Conservation (phyloP, 2,888 invertebrate species). For the Macrosiphum euphorbiae region DNA sequence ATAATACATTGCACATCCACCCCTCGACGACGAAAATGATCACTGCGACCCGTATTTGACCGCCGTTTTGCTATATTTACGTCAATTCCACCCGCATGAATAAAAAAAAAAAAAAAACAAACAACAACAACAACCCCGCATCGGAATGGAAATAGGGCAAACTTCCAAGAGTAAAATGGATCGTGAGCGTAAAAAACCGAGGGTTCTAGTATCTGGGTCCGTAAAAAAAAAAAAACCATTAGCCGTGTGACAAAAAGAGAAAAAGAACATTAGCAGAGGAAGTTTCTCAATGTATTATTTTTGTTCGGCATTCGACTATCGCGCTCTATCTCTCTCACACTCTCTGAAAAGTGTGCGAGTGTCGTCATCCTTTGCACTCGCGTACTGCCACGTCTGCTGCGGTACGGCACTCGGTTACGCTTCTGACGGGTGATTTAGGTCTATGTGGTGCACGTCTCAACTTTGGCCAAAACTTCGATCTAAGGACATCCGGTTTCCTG, state of each 20-base stretch:
- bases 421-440: constrained; percentile 40
- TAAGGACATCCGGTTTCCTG: not conserved
- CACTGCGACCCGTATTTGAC: constrained; percentile 44
- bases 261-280: constrained; percentile 56
- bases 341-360: not conserved
- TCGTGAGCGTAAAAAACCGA: constrained; percentile 44
- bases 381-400: not conserved
- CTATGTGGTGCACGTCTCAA: constrained; percentile 1
- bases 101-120: constrained; percentile 57
- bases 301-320: constrained; percentile 18
- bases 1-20: not conserved
- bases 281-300: constrained; percentile 51
- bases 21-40: not conserved
- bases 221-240: constrained; percentile 61
- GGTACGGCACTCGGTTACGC: constrained; percentile 13
- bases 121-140: constrained; percentile 53
- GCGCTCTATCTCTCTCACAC: not conserved
- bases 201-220: constrained; percentile 50
- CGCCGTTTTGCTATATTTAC: constrained; percentile 45
- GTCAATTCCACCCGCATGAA: constrained; percentile 59
- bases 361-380: not conserved
- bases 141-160: constrained; percentile 61
- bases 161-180: constrained; percentile 59
- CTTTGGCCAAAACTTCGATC: constrained; percentile 46
- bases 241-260: constrained; percentile 54